These are phyloP conservation scores for Chloroceryle inda DNA, from an alignment of 2,797 vertebrate species.

Conservation along the genomic window DNA sequence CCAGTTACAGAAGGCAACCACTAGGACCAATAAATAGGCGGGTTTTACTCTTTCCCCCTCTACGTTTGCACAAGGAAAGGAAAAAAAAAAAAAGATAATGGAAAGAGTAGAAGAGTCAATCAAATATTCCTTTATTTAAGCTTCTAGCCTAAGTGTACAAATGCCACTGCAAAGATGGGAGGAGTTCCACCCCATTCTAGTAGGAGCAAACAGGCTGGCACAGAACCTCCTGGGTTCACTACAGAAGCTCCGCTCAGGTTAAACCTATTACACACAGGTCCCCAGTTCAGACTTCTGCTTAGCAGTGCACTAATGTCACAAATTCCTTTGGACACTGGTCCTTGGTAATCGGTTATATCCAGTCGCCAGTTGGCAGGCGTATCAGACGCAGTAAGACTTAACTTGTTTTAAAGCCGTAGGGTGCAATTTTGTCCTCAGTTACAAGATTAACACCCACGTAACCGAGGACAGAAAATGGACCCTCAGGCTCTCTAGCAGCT, in stretches of 20 bases:
- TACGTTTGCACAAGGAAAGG: background rate
- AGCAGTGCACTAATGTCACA: background rate
- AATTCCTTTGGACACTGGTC: background rate
- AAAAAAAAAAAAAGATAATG: background rate
- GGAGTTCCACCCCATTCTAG: background rate
- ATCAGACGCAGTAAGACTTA: background rate
- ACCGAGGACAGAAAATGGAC: constrained; percentile 41
- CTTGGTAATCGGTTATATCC: background rate
- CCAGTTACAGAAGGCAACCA: background rate
- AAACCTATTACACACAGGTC: background rate
- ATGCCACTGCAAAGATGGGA: background rate
- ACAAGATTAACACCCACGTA: constrained; percentile 55
- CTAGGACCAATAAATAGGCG: background rate
- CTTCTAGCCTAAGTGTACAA: background rate
- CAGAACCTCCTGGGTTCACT: background rate
- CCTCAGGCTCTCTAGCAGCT: constrained; percentile 55
- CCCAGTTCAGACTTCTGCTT: background rate
- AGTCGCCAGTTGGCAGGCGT: background rate
- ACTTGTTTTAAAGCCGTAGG: constrained; percentile 48
- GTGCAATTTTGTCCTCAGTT: constrained; percentile 55
- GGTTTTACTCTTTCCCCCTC: background rate
- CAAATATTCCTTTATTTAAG: background rate
- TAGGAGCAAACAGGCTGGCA: accelerated
- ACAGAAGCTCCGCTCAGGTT: background rate
- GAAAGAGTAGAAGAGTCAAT: background rate